Evolutionary conservation across 2,113 vertebrate species (phyloP).

Genomic region (Ploceus nigricollis): DNA sequence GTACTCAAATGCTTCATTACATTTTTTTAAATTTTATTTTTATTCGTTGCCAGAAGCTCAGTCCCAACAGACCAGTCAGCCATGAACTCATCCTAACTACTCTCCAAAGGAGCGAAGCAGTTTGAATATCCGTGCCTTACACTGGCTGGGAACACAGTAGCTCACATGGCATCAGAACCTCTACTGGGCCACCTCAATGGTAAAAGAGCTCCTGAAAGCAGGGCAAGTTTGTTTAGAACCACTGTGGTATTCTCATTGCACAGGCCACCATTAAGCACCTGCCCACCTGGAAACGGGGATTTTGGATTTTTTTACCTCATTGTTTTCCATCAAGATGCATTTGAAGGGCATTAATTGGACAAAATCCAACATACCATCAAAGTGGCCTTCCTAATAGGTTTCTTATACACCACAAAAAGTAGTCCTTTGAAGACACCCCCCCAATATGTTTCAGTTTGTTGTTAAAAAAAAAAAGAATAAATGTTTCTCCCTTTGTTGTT

Average conservation of each 20-base stretch:
- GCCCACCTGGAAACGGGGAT: background rate
- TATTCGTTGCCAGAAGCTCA: background rate
- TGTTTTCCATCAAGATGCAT: background rate
- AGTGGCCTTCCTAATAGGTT: background rate
- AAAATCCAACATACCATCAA: background rate
- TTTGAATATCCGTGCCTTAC: background rate
- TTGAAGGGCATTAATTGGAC: background rate
- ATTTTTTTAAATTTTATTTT: background rate
- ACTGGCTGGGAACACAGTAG: background rate
- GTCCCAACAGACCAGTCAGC: background rate
- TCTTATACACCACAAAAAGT: background rate
- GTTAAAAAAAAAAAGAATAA: background rate
- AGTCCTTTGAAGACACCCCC: background rate
- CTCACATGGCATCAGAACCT: background rate
- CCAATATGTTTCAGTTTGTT: background rate
- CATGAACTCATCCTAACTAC: background rate
- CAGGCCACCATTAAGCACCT: rapidly evolving
- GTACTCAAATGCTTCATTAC: background rate
- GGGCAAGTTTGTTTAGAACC: background rate
- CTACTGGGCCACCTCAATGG: background rate
- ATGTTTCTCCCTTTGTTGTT: background rate
- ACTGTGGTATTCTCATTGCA: background rate
- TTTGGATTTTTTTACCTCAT: background rate
- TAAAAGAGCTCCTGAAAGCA: background rate
- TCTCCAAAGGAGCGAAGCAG: background rate